phyloP scores from a whole-genome alignment of 2,113 vertebrate species.

The Cheirogaleus medius region DNA sequence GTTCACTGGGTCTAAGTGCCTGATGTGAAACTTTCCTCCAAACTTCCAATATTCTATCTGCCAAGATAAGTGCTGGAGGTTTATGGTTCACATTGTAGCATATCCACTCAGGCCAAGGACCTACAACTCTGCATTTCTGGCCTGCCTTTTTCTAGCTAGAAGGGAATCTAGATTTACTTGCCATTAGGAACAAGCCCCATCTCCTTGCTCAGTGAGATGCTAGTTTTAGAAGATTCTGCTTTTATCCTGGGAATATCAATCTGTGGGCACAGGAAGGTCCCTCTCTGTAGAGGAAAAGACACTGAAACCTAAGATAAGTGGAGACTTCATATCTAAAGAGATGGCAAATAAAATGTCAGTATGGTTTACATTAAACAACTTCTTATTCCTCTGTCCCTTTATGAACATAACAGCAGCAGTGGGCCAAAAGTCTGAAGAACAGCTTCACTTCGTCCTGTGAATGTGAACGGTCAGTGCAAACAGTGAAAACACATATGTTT shows the following conservation, averaged over 20 bases:
- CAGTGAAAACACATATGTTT: background rate
- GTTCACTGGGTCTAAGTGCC: constrained; percentile 5
- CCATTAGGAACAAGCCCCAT: background rate
- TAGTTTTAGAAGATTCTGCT: background rate
- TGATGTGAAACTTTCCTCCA: constrained; percentile 4
- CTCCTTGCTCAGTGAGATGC: background rate
- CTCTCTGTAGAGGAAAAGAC: background rate
- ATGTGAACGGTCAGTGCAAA: background rate
- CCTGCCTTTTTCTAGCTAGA: background rate
- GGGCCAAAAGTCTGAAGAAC: background rate
- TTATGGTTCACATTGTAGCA: background rate
- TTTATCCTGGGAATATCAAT: constrained; percentile 9
- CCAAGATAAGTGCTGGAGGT: constrained; percentile 63
- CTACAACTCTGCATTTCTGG: constrained; percentile 40
- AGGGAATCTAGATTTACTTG: constrained; percentile 40
- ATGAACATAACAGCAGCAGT: background rate
- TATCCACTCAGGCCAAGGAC: background rate
- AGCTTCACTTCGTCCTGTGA: background rate
- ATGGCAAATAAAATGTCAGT: background rate
- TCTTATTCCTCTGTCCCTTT: background rate
- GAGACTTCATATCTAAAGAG: background rate
- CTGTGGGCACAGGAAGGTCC: background rate
- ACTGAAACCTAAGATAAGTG: background rate
- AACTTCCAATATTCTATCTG: constrained; percentile 66
- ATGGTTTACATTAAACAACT: background rate